A percentile compares a stretch with the other conserved stretches of the same genome.
phyloP scores from a whole-genome alignment of 1,140 invertebrate genomes.

The Leptinotarsa undecemlineata region DNA sequence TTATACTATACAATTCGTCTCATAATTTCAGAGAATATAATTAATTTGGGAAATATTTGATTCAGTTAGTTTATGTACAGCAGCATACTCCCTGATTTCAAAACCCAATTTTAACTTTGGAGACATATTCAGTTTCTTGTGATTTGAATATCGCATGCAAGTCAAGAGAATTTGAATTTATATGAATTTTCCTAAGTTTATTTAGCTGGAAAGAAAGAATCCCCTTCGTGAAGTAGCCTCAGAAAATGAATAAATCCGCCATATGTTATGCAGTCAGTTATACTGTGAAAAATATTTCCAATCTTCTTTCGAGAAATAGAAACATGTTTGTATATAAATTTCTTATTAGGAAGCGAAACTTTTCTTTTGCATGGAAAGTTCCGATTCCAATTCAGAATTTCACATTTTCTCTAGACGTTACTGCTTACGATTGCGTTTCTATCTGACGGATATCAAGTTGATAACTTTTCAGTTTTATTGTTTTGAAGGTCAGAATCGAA shows the following conservation, averaged over 20 bases:
- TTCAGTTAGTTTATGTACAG: no score
- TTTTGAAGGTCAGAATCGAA: background rate
- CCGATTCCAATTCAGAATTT: constrained; percentile 10
- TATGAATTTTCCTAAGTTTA: constrained; percentile 1
- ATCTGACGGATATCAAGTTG: background rate
- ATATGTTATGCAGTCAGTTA: constrained; percentile 21
- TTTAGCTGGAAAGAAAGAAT: background rate
- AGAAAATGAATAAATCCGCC: constrained; percentile 20
- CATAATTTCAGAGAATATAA: no score
- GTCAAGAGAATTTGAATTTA: background rate
- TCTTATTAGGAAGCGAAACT: constrained; percentile 19
- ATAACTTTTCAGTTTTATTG: background rate
- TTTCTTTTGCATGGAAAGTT: constrained; percentile 1
- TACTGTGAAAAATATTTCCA: constrained; percentile 19
- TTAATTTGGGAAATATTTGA: no score
- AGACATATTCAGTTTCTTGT: background rate
- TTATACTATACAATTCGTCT: no score
- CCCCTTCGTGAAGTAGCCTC: background rate
- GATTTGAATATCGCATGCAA: background rate
- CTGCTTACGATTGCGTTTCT: background rate
- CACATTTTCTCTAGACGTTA: background rate
- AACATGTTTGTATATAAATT: constrained; percentile 23
- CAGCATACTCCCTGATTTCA: background rate
- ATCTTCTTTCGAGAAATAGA: constrained; percentile 2
- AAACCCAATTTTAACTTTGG: background rate